phyloP scores from a whole-genome alignment of 2,797 vertebrate genomes.

The Choloepus didactylus region DNA sequence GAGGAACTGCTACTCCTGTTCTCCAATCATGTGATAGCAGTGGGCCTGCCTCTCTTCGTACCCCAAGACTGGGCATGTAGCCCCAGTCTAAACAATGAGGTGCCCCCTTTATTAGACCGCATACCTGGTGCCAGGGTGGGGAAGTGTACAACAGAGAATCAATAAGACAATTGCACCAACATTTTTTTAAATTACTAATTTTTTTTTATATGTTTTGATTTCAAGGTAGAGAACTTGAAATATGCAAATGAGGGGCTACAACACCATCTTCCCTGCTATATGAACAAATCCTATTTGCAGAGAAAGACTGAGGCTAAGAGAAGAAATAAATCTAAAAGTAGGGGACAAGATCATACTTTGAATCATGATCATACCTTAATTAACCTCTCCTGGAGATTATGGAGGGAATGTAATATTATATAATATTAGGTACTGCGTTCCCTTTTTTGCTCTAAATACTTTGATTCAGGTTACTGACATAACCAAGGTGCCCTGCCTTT shows the following conservation, averaged over 20 bases:
- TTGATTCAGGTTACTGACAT: slow-evolving; percentile 12
- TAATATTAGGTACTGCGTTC: background rate
- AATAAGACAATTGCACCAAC: background rate
- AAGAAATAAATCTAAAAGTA: background rate
- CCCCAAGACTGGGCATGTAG: background rate
- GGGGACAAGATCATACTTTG: background rate
- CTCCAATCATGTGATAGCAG: background rate
- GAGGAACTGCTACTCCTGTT: background rate
- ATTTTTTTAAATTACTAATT: background rate
- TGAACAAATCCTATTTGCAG: background rate
- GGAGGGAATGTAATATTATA: background rate
- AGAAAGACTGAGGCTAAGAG: background rate
- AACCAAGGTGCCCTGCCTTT: slow-evolving; percentile 50
- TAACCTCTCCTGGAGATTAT: background rate
- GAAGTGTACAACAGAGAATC: background rate
- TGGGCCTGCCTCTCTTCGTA: background rate
- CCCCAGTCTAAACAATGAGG: background rate
- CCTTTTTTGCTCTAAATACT: background rate
- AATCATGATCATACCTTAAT: background rate
- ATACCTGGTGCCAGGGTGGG: background rate
- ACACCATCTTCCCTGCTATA: background rate
- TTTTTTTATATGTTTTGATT: background rate
- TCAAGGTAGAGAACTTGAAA: background rate
- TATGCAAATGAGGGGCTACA: background rate
- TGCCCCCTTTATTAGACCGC: background rate